A percentile compares a stretch with the other conserved stretches of the same genome.
phyloP scores from a whole-genome alignment of 2,113 vertebrate genomes.

The Callionymus lyra region DNA sequence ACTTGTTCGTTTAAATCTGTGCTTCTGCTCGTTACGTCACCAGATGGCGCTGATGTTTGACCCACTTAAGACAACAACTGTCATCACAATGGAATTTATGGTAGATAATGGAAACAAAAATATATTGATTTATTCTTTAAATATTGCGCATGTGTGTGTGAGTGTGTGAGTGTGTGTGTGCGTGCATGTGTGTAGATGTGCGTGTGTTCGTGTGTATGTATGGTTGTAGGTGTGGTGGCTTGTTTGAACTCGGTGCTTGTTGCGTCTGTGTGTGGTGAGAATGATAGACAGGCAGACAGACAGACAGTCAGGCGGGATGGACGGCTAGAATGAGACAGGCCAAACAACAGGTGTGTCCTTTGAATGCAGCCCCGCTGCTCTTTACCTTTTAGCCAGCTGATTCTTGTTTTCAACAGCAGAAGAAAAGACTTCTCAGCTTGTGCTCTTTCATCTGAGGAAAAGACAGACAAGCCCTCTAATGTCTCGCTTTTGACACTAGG shows the following conservation, averaged over 20 bases:
- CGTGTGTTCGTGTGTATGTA: neutral
- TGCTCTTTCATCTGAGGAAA: constrained; percentile 61
- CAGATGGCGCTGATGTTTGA: too few species aligned
- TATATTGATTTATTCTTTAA: too few species aligned
- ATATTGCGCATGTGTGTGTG: too few species aligned
- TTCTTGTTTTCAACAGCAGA: constrained; percentile 67
- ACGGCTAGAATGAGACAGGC: constrained; percentile 39
- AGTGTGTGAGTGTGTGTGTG: constrained; percentile 11
- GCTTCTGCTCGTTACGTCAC: too few species aligned
- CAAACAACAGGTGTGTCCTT: constrained; percentile 74
- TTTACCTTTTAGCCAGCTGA: constrained; percentile 62
- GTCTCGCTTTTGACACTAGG: constrained; percentile 37
- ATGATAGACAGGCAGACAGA: constrained; percentile 39
- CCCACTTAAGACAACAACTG: too few species aligned
- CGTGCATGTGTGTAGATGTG: too few species aligned
- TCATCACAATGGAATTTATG: too few species aligned
- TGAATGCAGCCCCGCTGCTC: constrained; percentile 54
- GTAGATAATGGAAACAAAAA: too few species aligned
- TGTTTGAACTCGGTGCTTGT: neutral
- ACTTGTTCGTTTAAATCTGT: too few species aligned
- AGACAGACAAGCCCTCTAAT: constrained; percentile 46
- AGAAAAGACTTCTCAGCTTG: constrained; percentile 61
- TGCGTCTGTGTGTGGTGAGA: neutral
- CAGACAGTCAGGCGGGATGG: constrained; percentile 37
- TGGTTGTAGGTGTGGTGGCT: neutral